A percentile compares a stretch with the other conserved stretches of the same genome.
These are phyloP conservation scores for Trogon surrucura DNA, from an alignment of 2,113 vertebrate species.

Conservation along the genomic window DNA sequence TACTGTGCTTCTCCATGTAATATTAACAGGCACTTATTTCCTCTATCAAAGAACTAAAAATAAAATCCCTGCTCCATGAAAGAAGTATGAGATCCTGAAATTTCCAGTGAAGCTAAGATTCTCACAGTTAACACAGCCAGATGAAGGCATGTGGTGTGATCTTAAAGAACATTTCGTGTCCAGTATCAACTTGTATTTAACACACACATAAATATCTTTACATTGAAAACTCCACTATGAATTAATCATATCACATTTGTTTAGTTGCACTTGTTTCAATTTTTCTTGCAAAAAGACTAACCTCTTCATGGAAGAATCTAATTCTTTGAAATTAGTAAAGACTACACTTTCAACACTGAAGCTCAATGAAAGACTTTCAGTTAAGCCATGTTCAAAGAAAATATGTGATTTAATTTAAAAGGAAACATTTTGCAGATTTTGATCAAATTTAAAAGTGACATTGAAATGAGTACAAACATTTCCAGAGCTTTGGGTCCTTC, in stretches of 20 bases:
- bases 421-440: neutral
- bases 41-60: conserved; percentile 26
- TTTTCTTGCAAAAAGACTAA: neutral
- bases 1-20: neutral
- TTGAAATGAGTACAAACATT: neutral
- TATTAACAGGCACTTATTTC: neutral
- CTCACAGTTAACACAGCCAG: neutral
- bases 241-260: neutral
- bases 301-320: neutral
- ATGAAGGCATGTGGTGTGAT: neutral
- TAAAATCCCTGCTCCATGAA: neutral
- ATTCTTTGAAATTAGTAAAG: neutral
- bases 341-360: rapidly evolving
- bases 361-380: neutral
- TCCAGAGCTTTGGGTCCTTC: neutral
- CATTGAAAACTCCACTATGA: neutral
- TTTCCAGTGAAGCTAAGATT: neutral
- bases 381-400: neutral
- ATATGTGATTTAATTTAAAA: neutral
- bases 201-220: neutral
- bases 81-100: neutral
- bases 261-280: neutral
- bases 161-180: neutral
- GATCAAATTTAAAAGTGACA: neutral
- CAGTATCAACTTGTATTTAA: neutral